Percentiles rank a stretch among this genome's conserved stretches.
Evolutionary conservation across 2,113 vertebrate species (phyloP).

Genomic region (Cygnus buccinator): DNA sequence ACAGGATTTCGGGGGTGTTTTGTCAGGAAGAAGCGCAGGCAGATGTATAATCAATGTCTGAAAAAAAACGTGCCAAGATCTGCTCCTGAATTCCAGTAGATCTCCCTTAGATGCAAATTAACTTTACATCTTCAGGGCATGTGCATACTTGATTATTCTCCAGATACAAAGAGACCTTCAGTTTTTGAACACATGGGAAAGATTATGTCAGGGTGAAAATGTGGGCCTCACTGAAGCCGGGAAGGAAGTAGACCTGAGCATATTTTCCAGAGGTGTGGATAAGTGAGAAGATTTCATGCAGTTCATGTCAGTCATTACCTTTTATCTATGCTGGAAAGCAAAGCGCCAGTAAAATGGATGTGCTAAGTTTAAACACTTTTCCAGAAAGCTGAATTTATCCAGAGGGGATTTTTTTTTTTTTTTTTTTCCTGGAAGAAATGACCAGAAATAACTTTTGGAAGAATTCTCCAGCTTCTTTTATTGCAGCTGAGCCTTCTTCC

Average conservation of each 20-base stretch:
- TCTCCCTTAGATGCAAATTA: neutral
- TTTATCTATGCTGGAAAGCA: conserved; percentile 62
- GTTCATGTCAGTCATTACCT: conserved; percentile 10
- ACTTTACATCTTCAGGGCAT: neutral
- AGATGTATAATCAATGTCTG: neutral
- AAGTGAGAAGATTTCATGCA: neutral
- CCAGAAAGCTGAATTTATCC: conserved; percentile 52
- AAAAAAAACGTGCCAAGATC: neutral
- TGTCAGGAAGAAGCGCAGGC: neutral
- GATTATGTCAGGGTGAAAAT: conserved; percentile 62
- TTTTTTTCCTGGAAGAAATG: conserved; percentile 2
- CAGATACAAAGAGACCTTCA: conserved; percentile 39
- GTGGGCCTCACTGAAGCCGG: conserved; percentile 18
- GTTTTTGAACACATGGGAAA: conserved; percentile 34
- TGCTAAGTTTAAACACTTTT: conserved; percentile 62
- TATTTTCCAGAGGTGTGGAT: conserved; percentile 62
- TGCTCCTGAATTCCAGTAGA: neutral
- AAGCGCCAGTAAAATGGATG: conserved; percentile 36
- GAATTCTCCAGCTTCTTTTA: conserved; percentile 11
- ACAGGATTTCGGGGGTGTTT: neutral
- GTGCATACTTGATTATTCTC: neutral
- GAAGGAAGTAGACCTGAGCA: conserved; percentile 57
- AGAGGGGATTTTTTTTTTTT: neutral
- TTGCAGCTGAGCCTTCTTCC: neutral
- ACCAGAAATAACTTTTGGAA: conserved; percentile 17